Evolutionary conservation across 2,113 vertebrate species (phyloP), one percentile per base, ranked within the genome.

Genomic region (Istiophorus platypterus): DNA sequence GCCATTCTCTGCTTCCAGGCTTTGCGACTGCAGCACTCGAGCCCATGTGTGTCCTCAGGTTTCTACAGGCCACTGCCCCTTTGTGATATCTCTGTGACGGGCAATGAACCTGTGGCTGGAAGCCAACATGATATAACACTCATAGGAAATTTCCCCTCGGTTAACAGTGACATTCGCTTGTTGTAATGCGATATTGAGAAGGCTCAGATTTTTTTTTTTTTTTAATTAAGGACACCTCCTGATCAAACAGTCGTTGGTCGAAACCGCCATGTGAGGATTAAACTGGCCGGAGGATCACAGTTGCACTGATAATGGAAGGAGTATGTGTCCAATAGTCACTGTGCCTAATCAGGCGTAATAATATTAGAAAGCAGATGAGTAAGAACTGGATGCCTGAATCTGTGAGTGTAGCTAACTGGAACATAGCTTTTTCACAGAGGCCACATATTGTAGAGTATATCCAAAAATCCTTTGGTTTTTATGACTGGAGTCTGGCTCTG

Each of bases 11-110:
- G 9, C 54, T 81, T 27, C 13, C 26, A 57, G 62, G 87, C 41
- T 92, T 92, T 93, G 88, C 92, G 72, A 94, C 92, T 93, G 67
- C 31, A 41, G 22, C 61, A 20, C 15, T 64, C 10, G 49, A 78
- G 52, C 42, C 72, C 54, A 58, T 79, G 80, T 59, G 41, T 72
- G 51, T 61, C 68, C n/a, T 75, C 3, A 79, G 76, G 47, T 24
- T 52, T 68, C 6, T 57, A 74, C 65, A 54, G 83, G 72, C 88
- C 78, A 76, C 39, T 66, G 62, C n/a, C 49, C 51, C 65, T 1
- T 12, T 15, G 22, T 57, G 59, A 59, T 14, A 31, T 31, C 5
- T 57, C 12, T 29, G 29, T 34, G n/a, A 52, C 52, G 70, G 58
- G 27, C 63, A 78, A 58, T 78, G 57, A 85, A 59, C 58, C 61